These are phyloP conservation scores for Drosophila pseudotalamancana DNA, from an alignment of 2,888 invertebrate genomes.

Conservation along the genomic window DNA sequence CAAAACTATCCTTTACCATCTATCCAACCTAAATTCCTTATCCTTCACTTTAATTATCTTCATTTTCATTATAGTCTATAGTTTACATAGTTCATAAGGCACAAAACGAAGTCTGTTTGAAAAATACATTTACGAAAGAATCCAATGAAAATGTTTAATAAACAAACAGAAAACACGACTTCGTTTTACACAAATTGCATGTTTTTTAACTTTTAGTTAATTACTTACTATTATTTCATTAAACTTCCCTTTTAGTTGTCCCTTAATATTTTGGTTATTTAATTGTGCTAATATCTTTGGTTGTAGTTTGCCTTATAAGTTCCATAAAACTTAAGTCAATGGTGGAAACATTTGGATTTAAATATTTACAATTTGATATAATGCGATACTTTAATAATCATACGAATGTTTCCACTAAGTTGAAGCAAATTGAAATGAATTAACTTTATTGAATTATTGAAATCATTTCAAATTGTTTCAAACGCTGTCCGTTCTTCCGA, in stretches of 20 bases:
- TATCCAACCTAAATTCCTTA: slow-evolving; percentile 13
- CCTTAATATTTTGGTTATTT: slow-evolving; percentile 74
- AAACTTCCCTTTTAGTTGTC: slow-evolving; percentile 70
- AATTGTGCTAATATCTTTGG: slow-evolving; percentile 64
- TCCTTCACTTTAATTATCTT: slow-evolving; percentile 66
- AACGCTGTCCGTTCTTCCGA: slow-evolving; percentile 74
- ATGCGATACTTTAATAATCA: too few species aligned
- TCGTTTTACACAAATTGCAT: slow-evolving; percentile 76
- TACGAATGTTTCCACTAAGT: slow-evolving; percentile 40
- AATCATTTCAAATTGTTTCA: slow-evolving; percentile 58
- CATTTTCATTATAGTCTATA: slow-evolving; percentile 54
- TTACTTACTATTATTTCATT: slow-evolving; percentile 59
- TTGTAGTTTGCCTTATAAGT: slow-evolving; percentile 71
- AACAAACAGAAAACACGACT: slow-evolving; percentile 38
- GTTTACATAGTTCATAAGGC: slow-evolving; percentile 56
- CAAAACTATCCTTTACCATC: not conserved
- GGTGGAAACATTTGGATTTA: slow-evolving; percentile 58
- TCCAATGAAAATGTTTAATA: slow-evolving; percentile 10
- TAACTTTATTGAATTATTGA: not conserved
- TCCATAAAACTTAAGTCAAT: slow-evolving; percentile 60
- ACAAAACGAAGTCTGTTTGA: slow-evolving; percentile 57
- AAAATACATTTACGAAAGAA: slow-evolving; percentile 9
- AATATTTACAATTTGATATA: too few species aligned
- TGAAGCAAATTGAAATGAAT: slow-evolving; percentile 48
- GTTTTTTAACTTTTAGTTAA: slow-evolving; percentile 56